Percentiles rank a stretch among this genome's conserved stretches.
These are phyloP conservation scores for Lontra canadensis DNA, from an alignment of 2,113 vertebrate species.

Conservation along the genomic window DNA sequence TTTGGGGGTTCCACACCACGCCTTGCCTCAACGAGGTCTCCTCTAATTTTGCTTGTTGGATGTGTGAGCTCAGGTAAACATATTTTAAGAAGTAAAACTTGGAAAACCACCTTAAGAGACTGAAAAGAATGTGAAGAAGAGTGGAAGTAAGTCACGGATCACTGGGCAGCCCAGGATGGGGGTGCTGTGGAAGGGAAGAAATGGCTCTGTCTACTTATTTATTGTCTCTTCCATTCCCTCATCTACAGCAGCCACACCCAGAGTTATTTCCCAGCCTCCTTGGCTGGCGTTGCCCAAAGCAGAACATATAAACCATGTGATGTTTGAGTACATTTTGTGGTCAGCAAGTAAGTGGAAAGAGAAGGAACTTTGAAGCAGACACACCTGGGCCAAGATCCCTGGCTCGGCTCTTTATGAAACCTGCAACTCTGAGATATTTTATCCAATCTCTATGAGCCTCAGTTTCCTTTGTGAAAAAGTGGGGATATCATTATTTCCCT, in stretches of 20 bases:
- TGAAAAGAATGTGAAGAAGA: not conserved
- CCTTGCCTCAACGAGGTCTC: not conserved
- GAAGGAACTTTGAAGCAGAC: not conserved
- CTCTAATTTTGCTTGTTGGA: not conserved
- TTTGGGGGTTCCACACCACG: not conserved
- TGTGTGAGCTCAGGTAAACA: not conserved
- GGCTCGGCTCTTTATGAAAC: not conserved
- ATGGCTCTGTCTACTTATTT: not conserved
- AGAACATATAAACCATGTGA: rapidly evolving
- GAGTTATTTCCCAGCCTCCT: not conserved
- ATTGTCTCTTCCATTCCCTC: not conserved
- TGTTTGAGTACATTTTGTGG: not conserved
- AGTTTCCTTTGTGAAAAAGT: not conserved
- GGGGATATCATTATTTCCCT: not conserved
- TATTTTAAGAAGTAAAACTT: not conserved
- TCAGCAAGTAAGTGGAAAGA: not conserved
- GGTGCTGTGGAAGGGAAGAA: not conserved
- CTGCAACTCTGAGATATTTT: not conserved
- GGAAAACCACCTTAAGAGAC: not conserved
- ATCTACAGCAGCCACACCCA: no score
- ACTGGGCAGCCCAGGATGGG: not conserved
- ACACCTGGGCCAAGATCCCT: not conserved
- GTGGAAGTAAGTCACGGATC: not conserved
- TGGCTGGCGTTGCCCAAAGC: not conserved
- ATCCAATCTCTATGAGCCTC: not conserved